Evolutionary conservation across 2,888 invertebrate genomes (phyloP), one percentile per base, ranked within the genome.

Genomic region (Phoenoteleia sp.): DNA sequence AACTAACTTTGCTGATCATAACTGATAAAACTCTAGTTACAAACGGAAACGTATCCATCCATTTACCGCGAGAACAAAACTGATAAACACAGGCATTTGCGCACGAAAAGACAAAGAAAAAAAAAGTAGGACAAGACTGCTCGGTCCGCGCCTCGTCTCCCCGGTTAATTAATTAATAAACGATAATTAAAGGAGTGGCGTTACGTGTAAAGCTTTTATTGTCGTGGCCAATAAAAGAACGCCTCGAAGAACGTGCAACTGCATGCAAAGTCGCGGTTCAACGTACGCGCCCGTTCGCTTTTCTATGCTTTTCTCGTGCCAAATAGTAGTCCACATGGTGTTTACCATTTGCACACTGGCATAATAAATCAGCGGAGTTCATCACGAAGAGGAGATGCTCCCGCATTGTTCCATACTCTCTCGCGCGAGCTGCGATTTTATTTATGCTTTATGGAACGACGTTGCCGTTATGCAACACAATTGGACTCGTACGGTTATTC

Each of bases 331-430:
- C 71, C 81, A 39, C 47, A 47, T 74, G 36, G 52, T 71, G 75
- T 71, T 84, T 71, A 80, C 84, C 71, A 84, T 80, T 84, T 80
- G 80, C 80, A 84, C 84, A 75, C 80, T 80, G 71, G 80, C 72
- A 84, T 80, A 84, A 84, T 84, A 84, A 84, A 80, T 84, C 81
- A 75, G 75, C 47, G 54, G 81, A 75, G 81, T 81, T 81, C 81
- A 75, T 81, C 74, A 75, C 33, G 74, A 42, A 54, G 66, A 67
- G 7, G 36, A 74, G 19, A 5, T 1, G 21, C 27, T 23, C 72
- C 49, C 29, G 66, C 77, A 77, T 72, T 64, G 77, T 83, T 83
- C 42, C 67, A 36, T 58, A 60, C 60, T 67, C 74, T 39, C 66
- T n/a, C 33, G 15, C 62, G 9, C 2, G 25, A 33, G 2, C 5